phyloP scores from a whole-genome alignment of 2,113 vertebrate genomes.

The Buteo buteo region DNA sequence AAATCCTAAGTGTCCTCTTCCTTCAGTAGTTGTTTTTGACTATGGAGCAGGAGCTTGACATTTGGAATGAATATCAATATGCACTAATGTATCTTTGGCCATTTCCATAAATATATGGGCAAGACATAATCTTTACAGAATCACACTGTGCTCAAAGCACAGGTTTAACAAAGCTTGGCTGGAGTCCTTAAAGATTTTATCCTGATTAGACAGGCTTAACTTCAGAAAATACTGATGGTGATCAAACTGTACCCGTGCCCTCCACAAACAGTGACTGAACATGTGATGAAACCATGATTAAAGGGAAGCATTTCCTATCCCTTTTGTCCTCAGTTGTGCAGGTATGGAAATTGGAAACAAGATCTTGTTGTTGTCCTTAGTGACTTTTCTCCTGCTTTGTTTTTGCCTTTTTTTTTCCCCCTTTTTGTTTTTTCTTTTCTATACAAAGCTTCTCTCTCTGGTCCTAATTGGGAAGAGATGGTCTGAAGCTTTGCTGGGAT shows the following conservation, averaged over 20 bases:
- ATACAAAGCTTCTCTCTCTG: not conserved
- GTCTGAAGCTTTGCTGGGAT: not conserved
- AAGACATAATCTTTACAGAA: not conserved
- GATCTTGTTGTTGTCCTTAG: not conserved
- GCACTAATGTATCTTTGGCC: not conserved
- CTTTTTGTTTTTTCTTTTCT: not conserved
- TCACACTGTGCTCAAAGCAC: not conserved
- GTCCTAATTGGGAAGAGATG: fast-evolving
- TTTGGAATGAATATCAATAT: not conserved
- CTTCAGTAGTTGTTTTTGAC: not conserved
- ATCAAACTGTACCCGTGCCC: not conserved
- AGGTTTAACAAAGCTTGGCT: not conserved
- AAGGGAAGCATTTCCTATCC: not conserved
- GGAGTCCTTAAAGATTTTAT: not conserved
- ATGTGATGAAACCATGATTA: not conserved
- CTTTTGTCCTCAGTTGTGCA: not conserved
- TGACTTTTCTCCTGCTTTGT: not conserved
- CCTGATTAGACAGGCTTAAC: not conserved
- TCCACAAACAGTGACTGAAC: not conserved
- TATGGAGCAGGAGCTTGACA: not conserved
- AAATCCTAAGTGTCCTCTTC: not conserved
- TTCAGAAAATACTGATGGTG: not conserved
- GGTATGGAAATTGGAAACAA: not conserved
- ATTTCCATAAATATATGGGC: not conserved
- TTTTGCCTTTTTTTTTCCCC: not conserved